Evolutionary conservation across 2,113 vertebrate species (phyloP).

Genomic region (Halcyon malimbica): DNA sequence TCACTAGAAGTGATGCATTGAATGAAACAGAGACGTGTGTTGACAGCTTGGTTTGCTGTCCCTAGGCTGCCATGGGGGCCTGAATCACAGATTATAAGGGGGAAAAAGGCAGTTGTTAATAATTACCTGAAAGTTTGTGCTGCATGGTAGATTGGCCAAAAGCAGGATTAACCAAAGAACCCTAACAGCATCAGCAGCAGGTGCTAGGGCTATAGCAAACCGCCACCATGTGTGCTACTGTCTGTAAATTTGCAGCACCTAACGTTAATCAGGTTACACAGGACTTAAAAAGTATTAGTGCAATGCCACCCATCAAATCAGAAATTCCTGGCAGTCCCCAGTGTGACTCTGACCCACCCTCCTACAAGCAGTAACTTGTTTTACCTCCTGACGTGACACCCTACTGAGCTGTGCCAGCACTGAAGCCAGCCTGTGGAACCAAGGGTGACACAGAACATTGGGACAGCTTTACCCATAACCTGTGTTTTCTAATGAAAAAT

Average conservation of each 20-base stretch:
- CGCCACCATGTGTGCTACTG: background rate
- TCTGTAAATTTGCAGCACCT: background rate
- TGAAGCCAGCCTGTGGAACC: accelerated
- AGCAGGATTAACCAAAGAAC: background rate
- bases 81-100: background rate
- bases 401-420: background rate
- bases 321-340: background rate
- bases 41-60: background rate
- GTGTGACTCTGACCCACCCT: background rate
- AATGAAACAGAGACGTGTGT: background rate
- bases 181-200: background rate
- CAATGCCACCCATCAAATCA: background rate
- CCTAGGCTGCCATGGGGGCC: background rate
- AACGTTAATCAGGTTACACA: background rate
- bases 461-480: background rate
- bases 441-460: accelerated
- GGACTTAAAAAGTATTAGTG: background rate
- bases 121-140: background rate
- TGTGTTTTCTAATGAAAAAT: accelerated
- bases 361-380: background rate
- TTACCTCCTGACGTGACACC: background rate
- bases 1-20: background rate
- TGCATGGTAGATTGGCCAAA: background rate
- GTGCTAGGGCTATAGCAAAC: background rate
- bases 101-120: background rate